phyloP scores from a whole-genome alignment of 2,797 vertebrate species.

The Micrastur ruficollis region DNA sequence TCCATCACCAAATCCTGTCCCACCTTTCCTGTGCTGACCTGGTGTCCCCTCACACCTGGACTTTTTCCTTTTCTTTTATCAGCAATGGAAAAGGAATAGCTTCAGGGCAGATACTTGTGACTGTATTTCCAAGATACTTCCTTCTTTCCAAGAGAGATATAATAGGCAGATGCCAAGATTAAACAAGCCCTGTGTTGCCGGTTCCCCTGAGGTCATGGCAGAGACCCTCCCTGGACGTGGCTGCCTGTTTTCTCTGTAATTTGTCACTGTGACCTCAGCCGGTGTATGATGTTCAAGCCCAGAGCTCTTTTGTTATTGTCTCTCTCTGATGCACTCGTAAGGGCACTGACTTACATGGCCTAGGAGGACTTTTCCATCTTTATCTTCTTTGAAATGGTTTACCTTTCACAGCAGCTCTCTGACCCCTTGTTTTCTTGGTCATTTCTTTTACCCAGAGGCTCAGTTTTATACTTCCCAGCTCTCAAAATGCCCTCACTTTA shows the following conservation, averaged over 20 bases:
- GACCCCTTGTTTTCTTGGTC: neutral
- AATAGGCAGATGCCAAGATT: neutral
- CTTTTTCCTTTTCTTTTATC: neutral
- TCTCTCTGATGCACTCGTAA: neutral
- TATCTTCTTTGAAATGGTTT: conserved; percentile 22
- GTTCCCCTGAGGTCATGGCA: neutral
- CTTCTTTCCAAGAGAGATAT: neutral
- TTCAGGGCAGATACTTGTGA: neutral
- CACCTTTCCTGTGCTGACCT: neutral
- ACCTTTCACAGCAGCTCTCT: neutral
- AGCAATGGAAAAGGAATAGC: neutral
- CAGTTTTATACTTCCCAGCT: neutral
- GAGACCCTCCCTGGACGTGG: neutral
- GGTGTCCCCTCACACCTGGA: neutral
- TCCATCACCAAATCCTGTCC: neutral
- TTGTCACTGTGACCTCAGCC: neutral
- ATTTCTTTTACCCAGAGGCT: neutral
- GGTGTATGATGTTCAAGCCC: neutral
- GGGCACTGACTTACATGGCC: neutral
- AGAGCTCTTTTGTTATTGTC: neutral
- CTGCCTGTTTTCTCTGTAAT: neutral
- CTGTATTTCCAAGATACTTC: neutral
- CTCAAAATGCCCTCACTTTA: neutral
- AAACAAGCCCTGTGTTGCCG: neutral
- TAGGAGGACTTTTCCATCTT: conserved; percentile 20